A percentile compares a stretch with the other conserved stretches of the same genome.
phyloP scores from a whole-genome alignment of 2,888 invertebrate species.

The Nymphalis polychloros region DNA sequence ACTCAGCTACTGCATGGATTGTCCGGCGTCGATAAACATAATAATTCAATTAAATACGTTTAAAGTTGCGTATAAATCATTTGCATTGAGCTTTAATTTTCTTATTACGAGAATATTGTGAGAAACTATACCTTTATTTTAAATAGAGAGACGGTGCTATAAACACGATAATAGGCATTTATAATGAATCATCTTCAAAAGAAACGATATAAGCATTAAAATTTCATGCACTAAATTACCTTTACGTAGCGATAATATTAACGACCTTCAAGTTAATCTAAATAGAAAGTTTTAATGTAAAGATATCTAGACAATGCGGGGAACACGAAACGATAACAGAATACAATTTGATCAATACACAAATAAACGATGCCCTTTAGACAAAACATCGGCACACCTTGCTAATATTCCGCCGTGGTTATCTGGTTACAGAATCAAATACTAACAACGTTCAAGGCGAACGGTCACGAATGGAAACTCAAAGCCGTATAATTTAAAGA shows the following conservation, averaged over 20 bases:
- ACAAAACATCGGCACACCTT: slow-evolving; percentile 44
- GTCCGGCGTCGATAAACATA: slow-evolving; percentile 11
- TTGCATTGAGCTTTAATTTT: not conserved
- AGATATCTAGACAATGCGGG: slow-evolving; percentile 3
- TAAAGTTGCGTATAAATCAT: not conserved
- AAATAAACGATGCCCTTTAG: slow-evolving; percentile 37
- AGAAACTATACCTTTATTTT: too few species aligned
- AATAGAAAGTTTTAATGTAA: slow-evolving; percentile 1
- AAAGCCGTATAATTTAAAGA: slow-evolving; percentile 31
- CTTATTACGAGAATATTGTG: not conserved
- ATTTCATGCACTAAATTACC: not conserved
- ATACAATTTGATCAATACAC: slow-evolving; percentile 23
- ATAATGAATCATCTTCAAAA: not conserved
- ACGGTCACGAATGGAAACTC: slow-evolving; percentile 47
- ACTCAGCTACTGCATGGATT: slow-evolving; percentile 10
- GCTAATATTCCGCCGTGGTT: slow-evolving; percentile 41
- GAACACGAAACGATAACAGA: slow-evolving; percentile 11
- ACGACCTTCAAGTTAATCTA: not conserved
- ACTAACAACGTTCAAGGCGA: slow-evolving; percentile 44
- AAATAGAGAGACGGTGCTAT: too few species aligned
- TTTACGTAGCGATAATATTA: not conserved
- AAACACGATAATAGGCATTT: too few species aligned
- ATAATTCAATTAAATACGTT: slow-evolving; percentile 14
- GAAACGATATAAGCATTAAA: not conserved
- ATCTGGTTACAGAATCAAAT: slow-evolving; percentile 50